Evolutionary conservation across 30 jellyfish, hydroid and myxozoan genomes (phyloP).

Genomic region (Morbakka virulenta): DNA sequence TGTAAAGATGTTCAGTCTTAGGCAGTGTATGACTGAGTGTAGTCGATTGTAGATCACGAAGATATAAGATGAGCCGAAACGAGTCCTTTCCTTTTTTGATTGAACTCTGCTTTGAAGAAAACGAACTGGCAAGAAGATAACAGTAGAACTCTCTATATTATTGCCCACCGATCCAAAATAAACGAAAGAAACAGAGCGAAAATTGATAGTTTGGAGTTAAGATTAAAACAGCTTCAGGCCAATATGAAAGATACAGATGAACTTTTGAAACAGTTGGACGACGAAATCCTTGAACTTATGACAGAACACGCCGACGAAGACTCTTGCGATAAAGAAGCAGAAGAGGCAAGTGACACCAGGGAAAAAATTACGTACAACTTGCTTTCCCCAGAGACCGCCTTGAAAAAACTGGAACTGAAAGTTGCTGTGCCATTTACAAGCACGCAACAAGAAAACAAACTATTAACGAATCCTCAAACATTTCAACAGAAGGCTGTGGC

Average conservation of each 20-base stretch:
- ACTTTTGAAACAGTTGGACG: not conserved
- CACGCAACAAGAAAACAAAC: not conserved
- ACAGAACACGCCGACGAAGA: not conserved
- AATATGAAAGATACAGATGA: not conserved
- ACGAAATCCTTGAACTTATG: not conserved
- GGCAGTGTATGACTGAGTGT: no score
- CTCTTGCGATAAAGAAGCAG: not conserved
- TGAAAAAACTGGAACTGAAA: not conserved
- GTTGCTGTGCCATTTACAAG: not conserved
- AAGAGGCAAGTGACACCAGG: not conserved
- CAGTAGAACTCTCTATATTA: no score
- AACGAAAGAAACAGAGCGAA: no score
- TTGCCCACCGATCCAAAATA: no score
- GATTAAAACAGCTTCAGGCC: not conserved
- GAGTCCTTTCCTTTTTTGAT: no score
- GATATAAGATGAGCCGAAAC: no score
- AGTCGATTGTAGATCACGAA: no score
- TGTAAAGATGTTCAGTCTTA: no score
- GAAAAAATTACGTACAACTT: not conserved
- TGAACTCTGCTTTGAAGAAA: no score
- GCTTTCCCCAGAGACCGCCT: not conserved
- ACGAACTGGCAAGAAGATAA: no score
- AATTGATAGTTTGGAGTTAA: no score
- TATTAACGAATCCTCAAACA: not conserved
- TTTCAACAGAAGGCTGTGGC: not conserved